Percentiles rank a stretch among this genome's conserved stretches.
phyloP scores from a whole-genome alignment of 2,113 vertebrate species.

The Hippolais icterina region DNA sequence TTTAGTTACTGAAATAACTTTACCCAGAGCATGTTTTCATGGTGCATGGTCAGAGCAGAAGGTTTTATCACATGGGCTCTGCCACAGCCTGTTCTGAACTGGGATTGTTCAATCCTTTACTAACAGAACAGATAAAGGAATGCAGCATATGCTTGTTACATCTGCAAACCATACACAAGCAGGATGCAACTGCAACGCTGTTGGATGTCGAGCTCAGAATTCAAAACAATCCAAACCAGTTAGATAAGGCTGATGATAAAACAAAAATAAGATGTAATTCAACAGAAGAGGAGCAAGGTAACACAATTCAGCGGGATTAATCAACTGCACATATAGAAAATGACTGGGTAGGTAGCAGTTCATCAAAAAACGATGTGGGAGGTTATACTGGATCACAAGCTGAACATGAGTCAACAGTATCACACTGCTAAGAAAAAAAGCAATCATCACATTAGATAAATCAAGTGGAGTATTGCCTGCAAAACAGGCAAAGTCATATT shows the following conservation, averaged over 20 bases:
- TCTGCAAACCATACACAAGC: neutral
- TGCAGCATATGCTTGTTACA: conserved; percentile 16
- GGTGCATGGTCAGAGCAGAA: conserved; percentile 23
- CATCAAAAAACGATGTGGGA: conserved; percentile 40
- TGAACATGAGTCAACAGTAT: conserved; percentile 55
- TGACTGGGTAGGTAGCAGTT: conserved; percentile 45
- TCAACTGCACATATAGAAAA: neutral
- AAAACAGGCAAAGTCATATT: neutral
- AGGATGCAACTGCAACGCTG: neutral
- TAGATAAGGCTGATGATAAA: neutral
- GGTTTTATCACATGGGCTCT: neutral
- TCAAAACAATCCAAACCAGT: neutral
- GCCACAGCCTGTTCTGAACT: neutral
- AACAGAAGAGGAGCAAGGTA: neutral
- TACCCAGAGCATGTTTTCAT: neutral
- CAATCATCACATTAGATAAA: conserved; percentile 11
- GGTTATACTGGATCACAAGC: conserved; percentile 55
- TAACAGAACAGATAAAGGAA: neutral
- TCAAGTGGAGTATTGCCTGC: neutral
- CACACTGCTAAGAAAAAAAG: conserved; percentile 1
- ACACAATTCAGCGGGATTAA: neutral
- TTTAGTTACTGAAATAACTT: neutral
- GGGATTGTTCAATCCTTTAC: neutral
- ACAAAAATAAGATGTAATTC: neutral
- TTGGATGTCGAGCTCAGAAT: neutral